Base-by-base conservation (phyloP, 1,140 invertebrate genomes). In the Conopomorpha cramerella region DNA sequence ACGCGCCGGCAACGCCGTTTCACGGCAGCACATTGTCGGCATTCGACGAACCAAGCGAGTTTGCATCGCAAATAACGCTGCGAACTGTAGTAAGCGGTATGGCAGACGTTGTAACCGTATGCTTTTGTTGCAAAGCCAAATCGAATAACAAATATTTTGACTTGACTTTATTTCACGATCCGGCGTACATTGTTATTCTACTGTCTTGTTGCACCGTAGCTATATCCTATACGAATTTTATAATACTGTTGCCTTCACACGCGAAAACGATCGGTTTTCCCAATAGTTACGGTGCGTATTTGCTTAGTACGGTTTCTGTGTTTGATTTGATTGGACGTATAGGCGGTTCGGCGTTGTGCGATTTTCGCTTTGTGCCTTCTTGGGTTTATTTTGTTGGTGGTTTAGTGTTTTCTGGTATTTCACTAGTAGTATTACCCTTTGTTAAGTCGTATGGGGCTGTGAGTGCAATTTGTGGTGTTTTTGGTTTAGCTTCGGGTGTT, bases 191-290 rank as follows among this genome's bases (percentile, higher is more conserved):
- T 25, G 84, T 92, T 2, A 90, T 93, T 31, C 58, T 92, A 11
- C 85, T 92, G 42, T 91, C 90, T 0, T 91, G 91, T 53, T 90
- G 86, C 15, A 91, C 90, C 0, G 90, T 88, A 41, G 91, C 90
- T 2, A 89, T 93, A 28, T 90, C 89, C 31, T 92, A 92, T 49
- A 92, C 90, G 0, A 92, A 93, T 57, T 91, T 92, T 40, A 86
- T 91, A 0, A 91, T 92, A 30, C 51, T 92, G 1, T 70, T 92
- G n/a, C 90, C 90, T 2, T 81, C 84, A 0, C 92, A 91, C 58
- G 90, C 89, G 1, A 58, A 82, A 8, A 76, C 80, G 10, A 65
- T 90, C 4, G 82, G 82, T 1, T 92, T 87, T 49, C 81, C 86
- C 56, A 89, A 89, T 51, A 74, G 81, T 2, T 60, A 81, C 27